Conservation (phyloP, 2,797 vertebrate species). For the Rhinogobio ventralis region DNA sequence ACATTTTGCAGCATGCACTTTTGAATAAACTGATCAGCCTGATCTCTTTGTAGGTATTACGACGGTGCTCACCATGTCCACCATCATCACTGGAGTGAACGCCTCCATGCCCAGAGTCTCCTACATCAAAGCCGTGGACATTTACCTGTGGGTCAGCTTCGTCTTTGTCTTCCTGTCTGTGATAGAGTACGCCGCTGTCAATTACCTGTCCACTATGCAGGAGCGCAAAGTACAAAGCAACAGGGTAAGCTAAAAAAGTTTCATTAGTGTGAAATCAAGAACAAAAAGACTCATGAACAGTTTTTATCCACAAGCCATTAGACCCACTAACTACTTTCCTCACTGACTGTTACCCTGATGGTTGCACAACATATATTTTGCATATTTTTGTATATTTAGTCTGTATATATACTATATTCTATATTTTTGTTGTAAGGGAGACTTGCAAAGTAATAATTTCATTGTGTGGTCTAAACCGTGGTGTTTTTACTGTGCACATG, state of each 20-base stretch:
- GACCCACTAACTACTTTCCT: no score
- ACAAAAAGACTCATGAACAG: no score
- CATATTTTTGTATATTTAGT: slow-evolving; percentile 2
- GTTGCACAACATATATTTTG: no score
- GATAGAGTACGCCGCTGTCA: slow-evolving; percentile 90
- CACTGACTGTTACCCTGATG: no score
- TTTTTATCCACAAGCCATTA: no score
- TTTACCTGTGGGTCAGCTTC: slow-evolving; percentile 95
- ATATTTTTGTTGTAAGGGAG: not conserved
- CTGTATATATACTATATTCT: not conserved
- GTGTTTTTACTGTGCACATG: no score
- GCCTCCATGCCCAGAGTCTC: slow-evolving; percentile 96
- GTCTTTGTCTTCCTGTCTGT: slow-evolving; percentile 94
- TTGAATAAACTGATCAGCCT: not conserved
- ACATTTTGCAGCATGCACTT: not conserved
- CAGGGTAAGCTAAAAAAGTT: not conserved
- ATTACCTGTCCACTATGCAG: slow-evolving; percentile 86
- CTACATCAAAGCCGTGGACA: slow-evolving; percentile 94
- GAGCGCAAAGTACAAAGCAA: slow-evolving; percentile 73
- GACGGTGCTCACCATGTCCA: slow-evolving; percentile 93
- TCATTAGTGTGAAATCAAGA: not conserved
- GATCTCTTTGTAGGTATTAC: slow-evolving; percentile 79
- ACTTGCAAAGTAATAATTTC: not conserved
- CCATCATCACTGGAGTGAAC: slow-evolving; percentile 93
- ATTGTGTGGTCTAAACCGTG: not conserved